Evolutionary conservation across 1,140 invertebrate species (phyloP).

Genomic region (Watersipora subatra): DNA sequence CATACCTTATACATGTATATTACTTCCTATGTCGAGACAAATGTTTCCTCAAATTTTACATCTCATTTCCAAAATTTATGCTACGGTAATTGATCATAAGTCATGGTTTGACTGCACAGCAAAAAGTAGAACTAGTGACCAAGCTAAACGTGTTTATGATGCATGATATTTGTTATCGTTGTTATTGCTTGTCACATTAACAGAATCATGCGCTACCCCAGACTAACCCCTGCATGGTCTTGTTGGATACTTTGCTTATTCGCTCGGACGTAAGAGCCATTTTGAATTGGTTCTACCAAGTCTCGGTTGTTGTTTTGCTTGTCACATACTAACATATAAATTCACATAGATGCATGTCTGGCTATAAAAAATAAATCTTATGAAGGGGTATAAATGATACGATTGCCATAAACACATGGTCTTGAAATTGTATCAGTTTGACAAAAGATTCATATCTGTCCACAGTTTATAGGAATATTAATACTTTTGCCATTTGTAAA

Average conservation of each 20-base stretch:
- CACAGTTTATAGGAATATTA: not conserved
- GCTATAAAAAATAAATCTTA: not conserved
- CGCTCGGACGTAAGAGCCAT: not conserved
- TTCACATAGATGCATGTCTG: not conserved
- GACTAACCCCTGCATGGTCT: not conserved
- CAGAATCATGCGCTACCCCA: too few relatives aligned
- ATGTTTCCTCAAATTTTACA: too few relatives aligned
- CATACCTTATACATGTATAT: too few relatives aligned
- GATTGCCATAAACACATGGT: not conserved
- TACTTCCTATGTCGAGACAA: too few relatives aligned
- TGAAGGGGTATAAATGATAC: not conserved
- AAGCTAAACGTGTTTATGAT: too few relatives aligned
- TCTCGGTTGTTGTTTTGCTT: not conserved
- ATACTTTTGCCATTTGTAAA: not conserved
- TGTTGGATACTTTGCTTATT: not conserved
- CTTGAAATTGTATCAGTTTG: not conserved
- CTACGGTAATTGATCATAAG: too few relatives aligned
- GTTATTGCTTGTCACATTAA: not conserved
- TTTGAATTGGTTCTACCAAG: not conserved
- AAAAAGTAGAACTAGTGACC: too few relatives aligned
- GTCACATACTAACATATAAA: not conserved
- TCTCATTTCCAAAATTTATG: too few relatives aligned
- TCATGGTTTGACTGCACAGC: too few relatives aligned
- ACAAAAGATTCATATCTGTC: not conserved
- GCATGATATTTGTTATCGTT: too few relatives aligned